Evolutionary conservation across 2,888 invertebrate species (phyloP), one percentile per base, ranked within the genome.

Genomic region (Chironomus riparius): DNA sequence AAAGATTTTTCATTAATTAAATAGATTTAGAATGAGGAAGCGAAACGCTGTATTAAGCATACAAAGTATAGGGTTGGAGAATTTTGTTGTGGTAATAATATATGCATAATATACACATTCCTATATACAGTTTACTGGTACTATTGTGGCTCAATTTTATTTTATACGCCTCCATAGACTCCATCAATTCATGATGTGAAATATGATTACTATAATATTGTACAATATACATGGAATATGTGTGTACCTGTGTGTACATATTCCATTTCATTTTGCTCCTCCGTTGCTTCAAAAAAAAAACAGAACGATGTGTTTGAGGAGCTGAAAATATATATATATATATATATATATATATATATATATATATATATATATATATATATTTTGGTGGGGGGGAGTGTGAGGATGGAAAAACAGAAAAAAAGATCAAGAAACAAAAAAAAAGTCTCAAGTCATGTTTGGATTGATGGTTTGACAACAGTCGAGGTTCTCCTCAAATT

Each of bases 401-500:
- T 56, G 15, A 15, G 56, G 56, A 56, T 56, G 56, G 18, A 15
- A 56, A n/a, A 18, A 6, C 12, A 22, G 24, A 62, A 62, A 21
- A 38, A 38, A 56, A 15, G 21, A 24, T 65, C 13, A 21, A 65
- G 24, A 65, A 65, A 22, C 21, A 65, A 10, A 13, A 65, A 24
- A 65, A 24, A 12, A 65, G 65, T 22, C 65, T 65, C 15, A 62
- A 73, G 73, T 73, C 38, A 62, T 73, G 21, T 62, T 73, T 73
- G 73, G 73, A 73, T 73, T 73, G 73, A 73, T 73, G 72, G 61
- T 65, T 65, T 65, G 65, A 65, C 65, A 65, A 65, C 65, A 65
- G 56, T 21, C 24, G 65, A 65, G 21, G 21, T 24, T 21, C 65
- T 13, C 65, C 18, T 65, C 56, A 38, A 38, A 38, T 38, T 38